Conservation (phyloP, 1,140 invertebrate species). For the Trypoxylus dichotomus region DNA sequence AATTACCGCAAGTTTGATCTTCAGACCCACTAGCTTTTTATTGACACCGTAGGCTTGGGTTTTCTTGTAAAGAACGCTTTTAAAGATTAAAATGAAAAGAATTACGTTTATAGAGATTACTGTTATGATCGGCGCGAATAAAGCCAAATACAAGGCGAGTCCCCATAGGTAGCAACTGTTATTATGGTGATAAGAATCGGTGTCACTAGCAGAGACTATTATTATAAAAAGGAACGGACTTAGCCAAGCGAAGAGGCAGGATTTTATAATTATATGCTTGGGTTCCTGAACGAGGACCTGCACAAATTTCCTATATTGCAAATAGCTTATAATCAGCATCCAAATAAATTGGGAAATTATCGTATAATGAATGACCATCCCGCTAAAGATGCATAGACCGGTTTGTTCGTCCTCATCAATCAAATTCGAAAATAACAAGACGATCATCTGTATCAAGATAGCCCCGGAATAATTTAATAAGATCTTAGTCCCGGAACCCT, state of each 20-base stretch:
- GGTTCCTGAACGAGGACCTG: conserved; percentile 22
- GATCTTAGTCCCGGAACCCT: conserved; percentile 12
- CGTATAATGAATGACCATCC: not conserved
- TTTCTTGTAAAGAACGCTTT: conserved; percentile 14
- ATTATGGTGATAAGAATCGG: not conserved
- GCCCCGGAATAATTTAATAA: conserved; percentile 10
- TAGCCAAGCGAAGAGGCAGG: conserved; percentile 14
- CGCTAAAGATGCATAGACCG: not conserved
- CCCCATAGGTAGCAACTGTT: conserved; percentile 15
- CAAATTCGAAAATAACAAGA: not conserved
- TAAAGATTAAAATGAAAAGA: conserved; percentile 16
- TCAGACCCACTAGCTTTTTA: not conserved
- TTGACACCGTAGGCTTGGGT: conserved; percentile 17
- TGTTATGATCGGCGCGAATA: not conserved
- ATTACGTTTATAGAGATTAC: not conserved
- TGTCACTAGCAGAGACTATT: not conserved
- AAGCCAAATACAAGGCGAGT: not conserved
- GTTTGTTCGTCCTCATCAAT: not conserved
- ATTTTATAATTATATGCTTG: not conserved
- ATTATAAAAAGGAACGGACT: not conserved
- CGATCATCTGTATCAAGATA: conserved; percentile 18
- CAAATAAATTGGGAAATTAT: conserved; percentile 21
- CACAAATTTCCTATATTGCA: conserved; percentile 26
- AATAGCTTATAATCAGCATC: conserved; percentile 22
- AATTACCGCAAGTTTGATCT: conserved; percentile 9